phyloP scores from a whole-genome alignment of 2,113 vertebrate species.

The Lepisosteus oculatus region DNA sequence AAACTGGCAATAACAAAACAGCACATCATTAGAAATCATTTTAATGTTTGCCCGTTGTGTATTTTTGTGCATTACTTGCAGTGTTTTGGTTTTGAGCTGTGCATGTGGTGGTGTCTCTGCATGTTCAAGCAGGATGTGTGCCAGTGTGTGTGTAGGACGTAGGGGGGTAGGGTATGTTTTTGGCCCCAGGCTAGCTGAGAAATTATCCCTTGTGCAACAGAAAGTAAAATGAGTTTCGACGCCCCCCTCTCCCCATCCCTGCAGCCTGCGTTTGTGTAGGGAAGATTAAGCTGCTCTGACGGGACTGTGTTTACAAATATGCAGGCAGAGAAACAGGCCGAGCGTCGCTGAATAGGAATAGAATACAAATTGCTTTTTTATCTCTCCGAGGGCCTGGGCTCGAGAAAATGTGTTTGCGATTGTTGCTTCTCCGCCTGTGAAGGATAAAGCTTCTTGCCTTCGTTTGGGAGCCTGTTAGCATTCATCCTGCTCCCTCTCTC shows the following conservation, averaged over 20 bases:
- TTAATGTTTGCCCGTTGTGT: background rate
- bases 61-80: background rate
- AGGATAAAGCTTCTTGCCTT: constrained; percentile 69
- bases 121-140: constrained; percentile 8
- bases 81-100: constrained; percentile 7
- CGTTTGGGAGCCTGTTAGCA: constrained; percentile 71
- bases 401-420: constrained; percentile 76
- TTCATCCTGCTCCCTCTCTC: constrained; percentile 57
- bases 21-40: no score
- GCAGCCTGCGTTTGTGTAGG: constrained; percentile 64
- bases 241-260: constrained; percentile 43
- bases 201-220: background rate
- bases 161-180: constrained; percentile 19
- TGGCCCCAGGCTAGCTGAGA: background rate
- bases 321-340: constrained; percentile 74
- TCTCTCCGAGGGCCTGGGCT: constrained; percentile 72
- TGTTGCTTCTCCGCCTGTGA: constrained; percentile 75
- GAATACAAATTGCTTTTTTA: constrained; percentile 83
- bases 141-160: constrained; percentile 22
- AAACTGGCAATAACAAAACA: no score
- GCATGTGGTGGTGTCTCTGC: constrained; percentile 4
- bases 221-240: constrained; percentile 39
- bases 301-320: constrained; percentile 77
- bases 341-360: constrained; percentile 72
- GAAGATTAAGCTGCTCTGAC: constrained; percentile 77